A percentile compares a stretch with the other conserved stretches of the same genome.
These are phyloP conservation scores for Chiloscyllium plagiosum DNA, from an alignment of 2,113 vertebrate species.

Conservation along the genomic window DNA sequence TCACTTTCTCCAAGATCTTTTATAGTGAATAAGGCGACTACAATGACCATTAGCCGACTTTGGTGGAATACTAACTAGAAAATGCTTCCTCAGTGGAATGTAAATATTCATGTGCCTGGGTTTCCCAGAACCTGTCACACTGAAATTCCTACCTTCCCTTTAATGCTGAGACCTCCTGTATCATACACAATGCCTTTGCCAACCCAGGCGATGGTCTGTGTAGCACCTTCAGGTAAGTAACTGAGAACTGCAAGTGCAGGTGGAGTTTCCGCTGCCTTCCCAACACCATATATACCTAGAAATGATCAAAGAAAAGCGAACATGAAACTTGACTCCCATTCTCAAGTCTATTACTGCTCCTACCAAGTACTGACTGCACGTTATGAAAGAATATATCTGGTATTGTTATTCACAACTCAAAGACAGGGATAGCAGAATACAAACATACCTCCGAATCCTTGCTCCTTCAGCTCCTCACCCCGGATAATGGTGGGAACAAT, in stretches of 20 bases:
- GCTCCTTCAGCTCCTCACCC: conserved; percentile 81
- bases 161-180: conserved; percentile 96
- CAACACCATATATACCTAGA: conserved; percentile 90
- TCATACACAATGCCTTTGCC: conserved; percentile 98
- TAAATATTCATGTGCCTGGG: not conserved
- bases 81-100: not conserved
- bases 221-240: conserved; percentile 85
- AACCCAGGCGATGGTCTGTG: conserved; percentile 96
- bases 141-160: conserved; percentile 75
- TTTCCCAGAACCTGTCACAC: not conserved
- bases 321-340: not conserved
- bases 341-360: not conserved
- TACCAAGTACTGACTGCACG: not conserved
- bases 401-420: not conserved
- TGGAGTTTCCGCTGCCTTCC: conserved; percentile 82
- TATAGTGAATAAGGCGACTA: not conserved
- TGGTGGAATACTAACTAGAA: not conserved
- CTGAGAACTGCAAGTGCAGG: conserved; percentile 87
- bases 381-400: not conserved
- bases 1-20: not conserved
- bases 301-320: conserved; percentile 13
- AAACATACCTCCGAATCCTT: conserved; percentile 84
- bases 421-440: not conserved
- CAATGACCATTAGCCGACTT: not conserved
- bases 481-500: conserved; percentile 80